These are phyloP conservation scores for Leuctra nigra DNA, from an alignment of 2,888 invertebrate species.

Conservation along the genomic window DNA sequence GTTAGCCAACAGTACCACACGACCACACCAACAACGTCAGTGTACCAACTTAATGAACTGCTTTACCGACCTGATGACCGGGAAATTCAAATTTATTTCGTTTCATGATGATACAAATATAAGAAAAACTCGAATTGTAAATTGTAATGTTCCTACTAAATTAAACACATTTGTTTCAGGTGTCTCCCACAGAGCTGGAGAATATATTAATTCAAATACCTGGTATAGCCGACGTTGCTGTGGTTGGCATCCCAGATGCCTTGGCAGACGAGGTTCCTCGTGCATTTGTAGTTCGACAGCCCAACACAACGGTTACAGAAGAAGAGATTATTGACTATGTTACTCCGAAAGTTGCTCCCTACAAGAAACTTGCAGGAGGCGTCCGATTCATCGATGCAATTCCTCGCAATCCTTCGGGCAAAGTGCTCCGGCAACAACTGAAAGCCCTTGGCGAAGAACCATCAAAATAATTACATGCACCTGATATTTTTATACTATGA, in stretches of 20 bases:
- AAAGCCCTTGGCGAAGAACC: too few relatives aligned
- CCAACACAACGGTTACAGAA: constrained; percentile 47
- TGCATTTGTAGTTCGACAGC: constrained; percentile 62
- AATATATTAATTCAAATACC: constrained; percentile 64
- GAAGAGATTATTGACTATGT: constrained; percentile 51
- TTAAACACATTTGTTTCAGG: constrained; percentile 52
- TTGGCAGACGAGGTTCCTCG: constrained; percentile 66
- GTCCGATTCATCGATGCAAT: constrained; percentile 41
- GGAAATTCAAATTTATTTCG: too few relatives aligned
- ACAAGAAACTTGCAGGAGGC: constrained; percentile 57
- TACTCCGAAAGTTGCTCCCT: constrained; percentile 56
- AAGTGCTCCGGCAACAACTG: constrained; percentile 34
- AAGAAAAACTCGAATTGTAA: too few relatives aligned
- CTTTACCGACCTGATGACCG: too few relatives aligned
- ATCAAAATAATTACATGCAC: too few relatives aligned
- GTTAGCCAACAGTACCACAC: background rate
- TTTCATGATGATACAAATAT: too few relatives aligned
- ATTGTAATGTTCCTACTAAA: too few relatives aligned
- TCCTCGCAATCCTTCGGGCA: constrained; percentile 36
- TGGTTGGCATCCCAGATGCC: constrained; percentile 65
- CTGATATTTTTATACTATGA: too few relatives aligned
- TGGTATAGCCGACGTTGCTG: constrained; percentile 68
- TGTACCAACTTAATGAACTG: too few relatives aligned
- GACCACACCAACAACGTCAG: too few relatives aligned
- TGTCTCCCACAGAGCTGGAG: constrained; percentile 81